Conservation (phyloP, 2,113 vertebrate species). For the Amia ocellicauda region DNA sequence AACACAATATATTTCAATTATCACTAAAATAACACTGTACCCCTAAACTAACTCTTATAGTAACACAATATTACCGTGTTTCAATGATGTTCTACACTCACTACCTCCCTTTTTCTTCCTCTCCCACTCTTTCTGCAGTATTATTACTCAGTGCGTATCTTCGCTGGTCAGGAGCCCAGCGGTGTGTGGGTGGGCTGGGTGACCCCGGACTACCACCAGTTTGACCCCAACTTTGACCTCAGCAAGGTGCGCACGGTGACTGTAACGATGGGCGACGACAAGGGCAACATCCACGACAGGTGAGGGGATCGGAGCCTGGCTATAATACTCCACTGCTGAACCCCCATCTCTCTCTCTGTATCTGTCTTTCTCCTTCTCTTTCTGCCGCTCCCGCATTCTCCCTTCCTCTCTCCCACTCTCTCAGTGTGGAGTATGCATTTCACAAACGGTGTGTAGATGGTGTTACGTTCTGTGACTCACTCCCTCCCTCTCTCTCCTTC, state of each 20-base stretch:
- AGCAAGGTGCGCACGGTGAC: constrained; percentile 82
- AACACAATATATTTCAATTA: background rate
- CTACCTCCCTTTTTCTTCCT: constrained; percentile 9
- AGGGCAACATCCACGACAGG: constrained; percentile 88
- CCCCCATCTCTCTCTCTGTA: background rate
- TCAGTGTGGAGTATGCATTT: background rate
- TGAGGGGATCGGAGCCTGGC: constrained; percentile 31
- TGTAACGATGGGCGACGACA: constrained; percentile 85
- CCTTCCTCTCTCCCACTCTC: background rate
- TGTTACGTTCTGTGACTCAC: background rate
- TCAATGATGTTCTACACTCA: background rate
- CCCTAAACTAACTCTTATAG: background rate
- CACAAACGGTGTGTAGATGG: too few relatives aligned
- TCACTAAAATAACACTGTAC: background rate
- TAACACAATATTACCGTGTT: background rate
- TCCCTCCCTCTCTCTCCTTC: background rate
- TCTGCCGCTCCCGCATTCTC: background rate
- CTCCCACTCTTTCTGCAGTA: constrained; percentile 61
- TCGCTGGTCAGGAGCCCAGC: constrained; percentile 85
- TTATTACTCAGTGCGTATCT: constrained; percentile 85
- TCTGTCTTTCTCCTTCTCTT: background rate
- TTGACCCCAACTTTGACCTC: constrained; percentile 81
- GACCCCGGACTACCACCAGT: constrained; percentile 86
- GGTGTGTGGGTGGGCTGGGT: constrained; percentile 89
- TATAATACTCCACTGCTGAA: background rate